Evolutionary conservation across 2,888 invertebrate genomes (phyloP).

Genomic region (Campaea margaritaria): DNA sequence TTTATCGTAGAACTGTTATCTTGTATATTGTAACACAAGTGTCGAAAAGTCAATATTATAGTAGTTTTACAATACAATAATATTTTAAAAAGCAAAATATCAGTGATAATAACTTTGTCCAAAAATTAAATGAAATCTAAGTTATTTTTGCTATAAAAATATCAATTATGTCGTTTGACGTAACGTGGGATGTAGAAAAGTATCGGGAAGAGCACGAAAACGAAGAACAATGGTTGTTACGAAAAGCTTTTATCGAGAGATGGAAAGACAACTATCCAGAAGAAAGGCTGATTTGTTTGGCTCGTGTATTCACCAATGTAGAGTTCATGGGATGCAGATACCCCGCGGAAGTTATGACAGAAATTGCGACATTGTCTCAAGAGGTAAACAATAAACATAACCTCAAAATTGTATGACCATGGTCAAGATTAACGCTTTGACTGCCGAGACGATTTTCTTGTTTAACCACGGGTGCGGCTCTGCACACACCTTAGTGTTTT

Average conservation of each 20-base stretch:
- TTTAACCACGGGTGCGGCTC: too few relatives aligned
- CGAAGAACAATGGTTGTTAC: conserved; percentile 95
- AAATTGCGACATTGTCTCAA: conserved; percentile 77
- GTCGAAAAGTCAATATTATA: too few relatives aligned
- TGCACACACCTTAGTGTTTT: too few relatives aligned
- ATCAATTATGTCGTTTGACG: conserved; percentile 58
- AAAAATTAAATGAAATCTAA: neutral
- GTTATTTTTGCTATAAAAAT: neutral
- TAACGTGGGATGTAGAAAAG: conserved; percentile 89
- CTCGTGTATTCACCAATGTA: conserved; percentile 87
- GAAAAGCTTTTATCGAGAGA: conserved; percentile 90
- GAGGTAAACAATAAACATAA: conserved; percentile 71
- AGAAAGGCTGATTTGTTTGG: conserved; percentile 86
- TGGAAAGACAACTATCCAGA: conserved; percentile 88
- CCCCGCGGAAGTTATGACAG: conserved; percentile 84
- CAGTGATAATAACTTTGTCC: too few relatives aligned
- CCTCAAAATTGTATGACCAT: too few relatives aligned
- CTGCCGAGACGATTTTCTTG: too few relatives aligned
- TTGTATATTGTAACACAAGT: too few relatives aligned
- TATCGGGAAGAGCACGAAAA: conserved; percentile 93
- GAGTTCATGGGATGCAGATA: conserved; percentile 87
- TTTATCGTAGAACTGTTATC: too few relatives aligned
- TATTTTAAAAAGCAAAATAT: too few relatives aligned
- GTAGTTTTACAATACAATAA: too few relatives aligned
- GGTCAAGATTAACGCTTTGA: too few relatives aligned